Conservation (phyloP, 2,797 vertebrate genomes). For the Pangasius mekongensis region DNA sequence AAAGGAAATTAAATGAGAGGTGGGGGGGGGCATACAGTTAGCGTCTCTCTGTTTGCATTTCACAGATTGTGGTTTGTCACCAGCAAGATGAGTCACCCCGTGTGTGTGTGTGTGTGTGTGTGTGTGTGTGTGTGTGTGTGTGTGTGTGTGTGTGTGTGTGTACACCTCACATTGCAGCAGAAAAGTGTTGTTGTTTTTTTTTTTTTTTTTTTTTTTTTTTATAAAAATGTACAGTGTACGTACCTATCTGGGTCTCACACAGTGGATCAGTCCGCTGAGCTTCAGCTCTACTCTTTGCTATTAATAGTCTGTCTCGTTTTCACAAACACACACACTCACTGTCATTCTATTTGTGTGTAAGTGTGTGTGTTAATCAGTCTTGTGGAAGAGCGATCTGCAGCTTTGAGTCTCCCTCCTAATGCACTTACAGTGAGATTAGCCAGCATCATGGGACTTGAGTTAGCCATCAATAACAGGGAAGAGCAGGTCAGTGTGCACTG, state of each 20-base stretch:
- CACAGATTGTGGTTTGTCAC: slow-evolving; percentile 14
- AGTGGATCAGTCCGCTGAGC: slow-evolving; percentile 25
- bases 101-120: neutral
- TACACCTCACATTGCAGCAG: too few species aligned
- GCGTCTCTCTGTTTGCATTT: neutral
- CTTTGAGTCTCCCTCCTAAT: slow-evolving; percentile 44
- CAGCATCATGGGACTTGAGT: slow-evolving; percentile 39
- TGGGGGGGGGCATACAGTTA: neutral
- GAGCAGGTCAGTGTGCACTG: neutral
- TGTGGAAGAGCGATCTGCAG: slow-evolving; percentile 44
- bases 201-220: neutral
- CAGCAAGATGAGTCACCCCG: slow-evolving; percentile 1
- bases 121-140: neutral
- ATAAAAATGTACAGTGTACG: neutral
- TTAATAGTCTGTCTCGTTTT: slow-evolving; percentile 38
- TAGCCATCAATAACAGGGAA: neutral
- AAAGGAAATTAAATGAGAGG: neutral
- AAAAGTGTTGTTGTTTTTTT: neutral
- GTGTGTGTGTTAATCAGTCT: slow-evolving; percentile 23
- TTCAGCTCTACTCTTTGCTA: slow-evolving; percentile 28
- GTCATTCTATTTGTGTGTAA: neutral
- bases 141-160: neutral
- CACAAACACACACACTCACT: neutral
- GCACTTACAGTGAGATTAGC: slow-evolving; percentile 50
- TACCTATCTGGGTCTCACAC: neutral